phyloP scores from a whole-genome alignment of 1,140 invertebrate genomes.

The Pseudobourletiella spinata region DNA sequence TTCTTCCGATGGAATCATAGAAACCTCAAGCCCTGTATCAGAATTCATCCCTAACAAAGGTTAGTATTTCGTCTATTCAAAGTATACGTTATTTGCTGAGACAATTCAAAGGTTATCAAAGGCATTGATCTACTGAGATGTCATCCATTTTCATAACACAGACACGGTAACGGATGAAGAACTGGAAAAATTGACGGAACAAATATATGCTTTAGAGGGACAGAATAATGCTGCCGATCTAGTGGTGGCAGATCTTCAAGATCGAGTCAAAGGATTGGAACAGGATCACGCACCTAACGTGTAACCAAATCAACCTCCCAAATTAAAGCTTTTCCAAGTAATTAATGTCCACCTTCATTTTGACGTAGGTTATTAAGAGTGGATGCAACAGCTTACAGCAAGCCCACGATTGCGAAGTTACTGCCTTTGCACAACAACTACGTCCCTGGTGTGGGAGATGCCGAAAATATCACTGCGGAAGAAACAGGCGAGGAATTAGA shows the following conservation, averaged over 20 bases:
- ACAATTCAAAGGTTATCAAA: too few species aligned
- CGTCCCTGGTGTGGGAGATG: conserved; percentile 56
- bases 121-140: too few species aligned
- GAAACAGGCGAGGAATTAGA: conserved; percentile 64
- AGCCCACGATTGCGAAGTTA: conserved; percentile 57
- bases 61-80: too few species aligned
- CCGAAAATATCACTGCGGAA: conserved; percentile 64
- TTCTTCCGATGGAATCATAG: too few species aligned
- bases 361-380: conserved; percentile 50
- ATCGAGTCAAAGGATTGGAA: neutral
- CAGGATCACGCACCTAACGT: neutral
- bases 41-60: too few species aligned
- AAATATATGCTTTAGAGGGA: neutral
- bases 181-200: neutral
- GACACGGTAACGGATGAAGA: neutral
- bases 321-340: neutral
- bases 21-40: too few species aligned
- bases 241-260: neutral
- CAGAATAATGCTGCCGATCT: neutral
- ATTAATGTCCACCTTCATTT: too few species aligned
- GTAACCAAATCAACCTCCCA: neutral
- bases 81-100: too few species aligned
- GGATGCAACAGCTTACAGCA: conserved; percentile 49
- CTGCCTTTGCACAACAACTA: conserved; percentile 64
- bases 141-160: too few species aligned